Evolutionary conservation across 1,140 invertebrate species (phyloP), one percentile per base, ranked within the genome.

Genomic region (Drosophila lacteicornis): DNA sequence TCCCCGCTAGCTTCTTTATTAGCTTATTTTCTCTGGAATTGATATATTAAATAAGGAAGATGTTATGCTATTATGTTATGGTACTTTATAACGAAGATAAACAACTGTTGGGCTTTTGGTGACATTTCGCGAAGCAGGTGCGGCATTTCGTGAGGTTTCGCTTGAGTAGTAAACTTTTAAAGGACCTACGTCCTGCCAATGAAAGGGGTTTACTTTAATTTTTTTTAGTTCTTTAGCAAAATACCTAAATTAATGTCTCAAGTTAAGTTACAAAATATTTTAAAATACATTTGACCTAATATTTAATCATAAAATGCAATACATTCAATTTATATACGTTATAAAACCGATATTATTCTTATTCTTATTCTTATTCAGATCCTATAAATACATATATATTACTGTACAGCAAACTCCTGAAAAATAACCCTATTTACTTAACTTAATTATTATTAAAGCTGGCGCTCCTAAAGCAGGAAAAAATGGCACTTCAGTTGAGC

Each of bases 401-500:
- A 38, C 2, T 6, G 8, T 22, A 13, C 4, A 22, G 17, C 1
- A 15, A 56, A 9, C 17, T 4, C 13, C 30, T 33, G 30, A 22
- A 33, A 19, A n/a, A 22, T 27, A 19, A 1, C 0, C 22, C 11
- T 27, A 65, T 43, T 38, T 38, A 46, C 40, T 46, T 49, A 13
- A 45, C 36, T 61, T 61, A 46, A 38, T 46, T 66, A 38, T 66
- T 27, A 33, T 53, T 67, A 19, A 67, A 68, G 33, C 40, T 17
- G 9, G 9, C 3, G 15, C 22, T 2, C 33, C 33, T 36, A n/a
- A 7, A n/a, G 7, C 33, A 5, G 7, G 13, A 12, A 19, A 25
- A 15, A 40, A 0, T 17, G 36, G 42, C 12, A 6, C 66, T 69
- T 7, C 36, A 36, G 33, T 53, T 70, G 49, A 40, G 49, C 66